Conservation (phyloP, 2,888 invertebrate species). For the Slavum lentiscoides region DNA sequence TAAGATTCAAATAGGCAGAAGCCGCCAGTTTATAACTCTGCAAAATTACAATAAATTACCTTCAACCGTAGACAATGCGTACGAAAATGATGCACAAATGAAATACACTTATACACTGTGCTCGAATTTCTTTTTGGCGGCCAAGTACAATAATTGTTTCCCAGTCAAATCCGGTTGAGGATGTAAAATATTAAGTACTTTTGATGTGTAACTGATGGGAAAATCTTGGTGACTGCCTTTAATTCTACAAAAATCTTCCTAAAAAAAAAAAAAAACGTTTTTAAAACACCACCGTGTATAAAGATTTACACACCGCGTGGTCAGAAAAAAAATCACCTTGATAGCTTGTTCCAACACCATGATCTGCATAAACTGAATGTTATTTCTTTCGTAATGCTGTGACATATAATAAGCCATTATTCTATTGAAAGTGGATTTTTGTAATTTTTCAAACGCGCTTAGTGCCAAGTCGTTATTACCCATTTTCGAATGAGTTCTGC, state of each 20-base stretch:
- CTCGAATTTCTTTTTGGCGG: slow-evolving; percentile 39
- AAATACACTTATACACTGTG: neutral
- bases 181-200: slow-evolving; percentile 22
- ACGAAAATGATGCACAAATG: neutral
- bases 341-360: slow-evolving; percentile 32
- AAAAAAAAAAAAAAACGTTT: neutral
- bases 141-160: slow-evolving; percentile 27
- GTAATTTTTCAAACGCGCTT: slow-evolving; percentile 24
- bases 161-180: slow-evolving; percentile 43
- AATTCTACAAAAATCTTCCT: slow-evolving; percentile 14
- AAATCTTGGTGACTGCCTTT: neutral
- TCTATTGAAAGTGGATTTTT: slow-evolving; percentile 13
- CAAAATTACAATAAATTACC: neutral
- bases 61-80: neutral
- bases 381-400: slow-evolving; percentile 35
- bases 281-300: neutral
- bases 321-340: slow-evolving; percentile 11
- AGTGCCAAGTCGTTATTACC: slow-evolving; percentile 24
- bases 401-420: slow-evolving; percentile 41
- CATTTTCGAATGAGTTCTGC: slow-evolving; percentile 30
- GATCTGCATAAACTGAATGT: slow-evolving; percentile 34
- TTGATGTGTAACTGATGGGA: slow-evolving; percentile 2
- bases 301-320: neutral
- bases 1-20: slow-evolving; percentile 31
- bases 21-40: slow-evolving; percentile 35